phyloP scores from a whole-genome alignment of 2,113 vertebrate species.

The Corvus cornix region DNA sequence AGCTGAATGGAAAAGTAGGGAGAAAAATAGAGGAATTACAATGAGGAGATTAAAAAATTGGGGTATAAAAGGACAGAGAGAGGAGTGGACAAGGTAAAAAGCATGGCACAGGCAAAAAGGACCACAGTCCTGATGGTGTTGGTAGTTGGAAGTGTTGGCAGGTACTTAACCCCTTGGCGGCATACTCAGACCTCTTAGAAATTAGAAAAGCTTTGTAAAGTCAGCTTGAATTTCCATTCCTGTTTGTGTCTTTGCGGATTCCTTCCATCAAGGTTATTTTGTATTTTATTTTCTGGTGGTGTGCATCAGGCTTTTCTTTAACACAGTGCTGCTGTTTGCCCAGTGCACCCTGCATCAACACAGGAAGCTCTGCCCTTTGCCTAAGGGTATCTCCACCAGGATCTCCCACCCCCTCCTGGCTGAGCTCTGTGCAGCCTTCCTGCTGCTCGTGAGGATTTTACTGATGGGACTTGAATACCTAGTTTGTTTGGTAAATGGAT shows the following conservation, averaged over 20 bases:
- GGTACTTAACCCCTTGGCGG: neutral
- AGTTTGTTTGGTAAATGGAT: neutral
- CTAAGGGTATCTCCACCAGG: neutral
- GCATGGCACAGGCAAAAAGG: neutral
- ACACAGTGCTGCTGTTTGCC: neutral
- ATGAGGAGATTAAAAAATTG: neutral
- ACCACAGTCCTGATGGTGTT: neutral
- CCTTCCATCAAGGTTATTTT: neutral
- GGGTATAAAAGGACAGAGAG: neutral
- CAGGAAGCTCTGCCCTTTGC: neutral
- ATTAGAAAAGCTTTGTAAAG: neutral
- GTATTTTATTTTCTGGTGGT: neutral
- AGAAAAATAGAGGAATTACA: neutral
- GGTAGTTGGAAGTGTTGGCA: neutral
- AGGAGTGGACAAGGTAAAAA: neutral
- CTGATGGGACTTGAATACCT: neutral
- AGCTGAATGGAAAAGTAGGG: neutral
- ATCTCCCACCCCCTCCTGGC: neutral
- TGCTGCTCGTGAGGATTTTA: neutral
- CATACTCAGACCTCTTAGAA: neutral
- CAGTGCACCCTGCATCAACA: neutral
- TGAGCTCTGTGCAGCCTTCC: neutral
- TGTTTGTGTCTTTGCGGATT: neutral
- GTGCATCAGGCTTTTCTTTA: neutral
- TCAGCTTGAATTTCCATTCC: neutral